Percentiles rank a stretch among this genome's conserved stretches.
phyloP scores from a whole-genome alignment of 2,888 invertebrate genomes.

The Margaritifera margaritifera region DNA sequence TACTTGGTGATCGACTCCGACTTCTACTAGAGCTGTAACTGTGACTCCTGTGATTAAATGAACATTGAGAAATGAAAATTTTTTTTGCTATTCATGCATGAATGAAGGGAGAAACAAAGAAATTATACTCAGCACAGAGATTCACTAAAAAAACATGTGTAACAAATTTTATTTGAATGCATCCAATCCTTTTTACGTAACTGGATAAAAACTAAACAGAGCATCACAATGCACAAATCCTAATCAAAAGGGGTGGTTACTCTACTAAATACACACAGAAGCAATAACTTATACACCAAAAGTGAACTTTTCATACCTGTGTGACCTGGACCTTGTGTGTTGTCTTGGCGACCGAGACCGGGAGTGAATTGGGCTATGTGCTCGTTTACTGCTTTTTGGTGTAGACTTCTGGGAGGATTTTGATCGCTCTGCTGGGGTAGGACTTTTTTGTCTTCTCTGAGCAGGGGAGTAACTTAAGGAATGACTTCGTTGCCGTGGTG shows the following conservation, averaged over 20 bases:
- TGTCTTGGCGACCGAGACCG: neutral
- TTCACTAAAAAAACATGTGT: too few relatives aligned
- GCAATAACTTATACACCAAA: too few relatives aligned
- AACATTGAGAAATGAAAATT: constrained; percentile 2
- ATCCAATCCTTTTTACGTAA: too few relatives aligned
- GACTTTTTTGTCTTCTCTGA: constrained; percentile 25
- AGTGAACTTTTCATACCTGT: too few relatives aligned
- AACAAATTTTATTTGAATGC: too few relatives aligned
- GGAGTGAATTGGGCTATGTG: neutral
- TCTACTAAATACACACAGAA: too few relatives aligned
- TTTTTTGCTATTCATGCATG: neutral
- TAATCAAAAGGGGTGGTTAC: too few relatives aligned
- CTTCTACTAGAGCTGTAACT: neutral
- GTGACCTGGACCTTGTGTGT: constrained; percentile 19
- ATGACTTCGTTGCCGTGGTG: constrained; percentile 17
- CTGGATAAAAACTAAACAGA: too few relatives aligned
- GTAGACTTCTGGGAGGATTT: constrained; percentile 16
- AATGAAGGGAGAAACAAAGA: too few relatives aligned
- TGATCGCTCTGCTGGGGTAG: constrained; percentile 28
- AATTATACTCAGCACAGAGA: too few relatives aligned
- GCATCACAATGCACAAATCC: too few relatives aligned
- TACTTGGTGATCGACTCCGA: constrained; percentile 29
- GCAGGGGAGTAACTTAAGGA: constrained; percentile 44
- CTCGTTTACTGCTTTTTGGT: constrained; percentile 17
- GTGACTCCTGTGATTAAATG: too few relatives aligned